A percentile compares a stretch with the other conserved stretches of the same genome.
These are phyloP conservation scores for Steinernema hermaphroditum DNA, from an alignment of 2,888 invertebrate species.

Conservation along the genomic window DNA sequence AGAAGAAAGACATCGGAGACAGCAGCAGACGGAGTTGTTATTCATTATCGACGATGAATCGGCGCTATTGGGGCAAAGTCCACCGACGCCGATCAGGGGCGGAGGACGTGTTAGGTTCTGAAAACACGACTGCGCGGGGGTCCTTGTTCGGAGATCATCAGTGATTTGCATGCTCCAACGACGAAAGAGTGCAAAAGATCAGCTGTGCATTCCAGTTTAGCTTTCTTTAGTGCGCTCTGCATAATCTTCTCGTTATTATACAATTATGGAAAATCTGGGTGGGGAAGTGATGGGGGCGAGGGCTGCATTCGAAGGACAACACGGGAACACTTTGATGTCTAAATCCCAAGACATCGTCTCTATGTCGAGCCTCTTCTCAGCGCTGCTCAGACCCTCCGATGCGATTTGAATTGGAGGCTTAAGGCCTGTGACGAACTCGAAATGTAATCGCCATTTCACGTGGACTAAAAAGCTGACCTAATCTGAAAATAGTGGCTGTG, in stretches of 20 bases:
- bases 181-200: too few species aligned
- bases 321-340: conserved; percentile 88
- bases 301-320: conserved; percentile 73
- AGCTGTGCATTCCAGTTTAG: too few species aligned
- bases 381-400: conserved; percentile 4
- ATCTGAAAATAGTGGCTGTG: background rate
- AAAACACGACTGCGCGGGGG: too few species aligned
- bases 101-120: too few species aligned
- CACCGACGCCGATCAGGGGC: background rate
- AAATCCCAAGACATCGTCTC: conserved; percentile 99
- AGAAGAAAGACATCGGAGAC: background rate
- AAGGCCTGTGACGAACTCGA: conserved; percentile 79
- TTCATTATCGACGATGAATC: conserved; percentile 12
- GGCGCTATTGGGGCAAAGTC: background rate
- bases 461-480: conserved; percentile 65
- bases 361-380: conserved; percentile 75
- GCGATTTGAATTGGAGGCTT: conserved; percentile 12
- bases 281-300: conserved; percentile 29
- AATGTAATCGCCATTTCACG: conserved; percentile 93
- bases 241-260: background rate
- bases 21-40: conserved; percentile 14
- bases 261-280: conserved; percentile 22
- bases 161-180: too few species aligned
- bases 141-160: too few species aligned
- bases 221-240: too few species aligned